Base-by-base conservation (phyloP, 1,140 invertebrate species). In the Acromyrmex charruanus region DNA sequence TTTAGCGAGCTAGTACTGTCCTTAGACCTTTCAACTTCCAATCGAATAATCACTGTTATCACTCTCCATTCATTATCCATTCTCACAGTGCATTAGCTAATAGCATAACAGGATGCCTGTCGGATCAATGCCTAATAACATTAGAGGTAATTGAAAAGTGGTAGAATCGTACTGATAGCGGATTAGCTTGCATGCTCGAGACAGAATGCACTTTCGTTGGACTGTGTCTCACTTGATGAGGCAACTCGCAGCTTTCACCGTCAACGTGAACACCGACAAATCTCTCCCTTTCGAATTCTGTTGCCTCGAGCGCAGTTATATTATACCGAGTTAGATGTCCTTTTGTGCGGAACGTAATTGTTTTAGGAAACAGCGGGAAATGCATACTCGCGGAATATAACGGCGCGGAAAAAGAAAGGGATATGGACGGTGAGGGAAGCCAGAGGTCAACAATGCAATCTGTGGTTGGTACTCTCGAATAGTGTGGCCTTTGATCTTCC, bases 91-190 rank as follows among this genome's bases (percentile, higher is more conserved):
- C 25, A 28, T 31, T 55, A 39, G 3, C 44, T 31, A 53, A 71
- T 55, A 21, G 31, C 68, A 35, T 39, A 58, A 58, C 69, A 31
- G 18, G 39, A 10, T 21, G 14, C 58, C 53, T 31, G 25, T 63
- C 68, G 28, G 55, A 49, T 39, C 25, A 28, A 68, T 14, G 39
- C 39, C 68, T 82, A 71, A 74, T 39, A 49, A n/a, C 39, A 14
- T 74, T 75, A 63, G 31, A 51, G 39, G 2, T 75, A 84, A 84
- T 75, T 75, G 69, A 75, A 84, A 84, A 74, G 55, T 74, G 44
- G 74, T 61, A 74, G 39, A 84, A 84, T 84, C 80, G n/a, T 74
- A 63, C 39, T 16, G 39, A 82, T 21, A 16, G 18, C 18, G 7
- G 18, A 31, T 35, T 72, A 59, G 2, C 21, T 82, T 21, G 59